Conservation (phyloP, 2,888 invertebrate genomes). For the Scaptomyza caliginosa region DNA sequence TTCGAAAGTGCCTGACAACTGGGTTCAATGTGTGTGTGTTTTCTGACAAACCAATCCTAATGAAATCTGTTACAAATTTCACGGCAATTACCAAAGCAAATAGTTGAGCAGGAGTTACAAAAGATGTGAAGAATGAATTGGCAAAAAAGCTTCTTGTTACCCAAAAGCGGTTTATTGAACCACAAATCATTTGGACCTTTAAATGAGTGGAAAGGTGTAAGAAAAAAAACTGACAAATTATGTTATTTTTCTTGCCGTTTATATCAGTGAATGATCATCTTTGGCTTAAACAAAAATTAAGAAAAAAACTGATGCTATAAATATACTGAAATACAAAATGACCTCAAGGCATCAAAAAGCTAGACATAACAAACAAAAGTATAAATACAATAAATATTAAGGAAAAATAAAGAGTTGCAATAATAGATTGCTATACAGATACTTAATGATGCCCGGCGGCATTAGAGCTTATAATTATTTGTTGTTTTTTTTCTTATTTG, state of each 20-base stretch:
- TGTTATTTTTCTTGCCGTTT: background rate
- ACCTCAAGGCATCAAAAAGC: constrained; percentile 24
- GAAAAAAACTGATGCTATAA: constrained; percentile 25
- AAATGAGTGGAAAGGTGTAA: constrained; percentile 7
- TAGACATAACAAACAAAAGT: constrained; percentile 42
- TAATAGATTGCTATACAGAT: constrained; percentile 30
- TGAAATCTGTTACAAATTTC: constrained; percentile 54
- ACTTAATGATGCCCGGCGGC: constrained; percentile 48
- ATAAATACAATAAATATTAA: constrained; percentile 41
- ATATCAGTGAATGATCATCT: constrained; percentile 8
- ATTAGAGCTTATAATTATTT: constrained; percentile 1
- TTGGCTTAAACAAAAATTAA: constrained; percentile 21
- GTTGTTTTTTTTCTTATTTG: background rate
- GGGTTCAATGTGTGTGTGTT: background rate
- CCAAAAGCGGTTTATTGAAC: constrained; percentile 14
- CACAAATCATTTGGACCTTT: constrained; percentile 3
- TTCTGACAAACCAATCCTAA: background rate
- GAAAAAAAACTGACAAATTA: constrained; percentile 24
- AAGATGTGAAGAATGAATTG: constrained; percentile 37
- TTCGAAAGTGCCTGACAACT: background rate
- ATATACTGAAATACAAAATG: constrained; percentile 19
- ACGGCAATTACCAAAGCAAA: constrained; percentile 63
- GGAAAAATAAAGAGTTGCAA: constrained; percentile 43
- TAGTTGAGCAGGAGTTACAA: constrained; percentile 22
- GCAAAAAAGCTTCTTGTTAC: constrained; percentile 30